Evolutionary conservation across 2,888 invertebrate genomes (phyloP).

Genomic region (Melinopterus prodromus): DNA sequence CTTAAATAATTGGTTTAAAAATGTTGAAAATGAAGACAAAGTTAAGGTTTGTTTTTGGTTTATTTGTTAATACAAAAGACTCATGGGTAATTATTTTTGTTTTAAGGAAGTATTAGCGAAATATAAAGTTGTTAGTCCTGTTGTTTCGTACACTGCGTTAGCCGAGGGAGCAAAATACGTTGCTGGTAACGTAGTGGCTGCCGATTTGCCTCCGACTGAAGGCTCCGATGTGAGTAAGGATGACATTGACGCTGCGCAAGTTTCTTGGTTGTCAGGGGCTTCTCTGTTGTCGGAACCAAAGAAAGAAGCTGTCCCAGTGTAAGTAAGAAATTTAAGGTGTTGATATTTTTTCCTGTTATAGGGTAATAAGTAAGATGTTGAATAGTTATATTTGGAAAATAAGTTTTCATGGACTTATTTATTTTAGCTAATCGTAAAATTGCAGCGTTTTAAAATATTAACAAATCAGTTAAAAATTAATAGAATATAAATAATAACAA

Average conservation of each 20-base stretch:
- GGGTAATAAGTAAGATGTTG: not conserved
- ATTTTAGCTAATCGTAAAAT: too few species aligned
- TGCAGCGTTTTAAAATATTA: too few species aligned
- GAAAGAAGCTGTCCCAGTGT: constrained; percentile 60
- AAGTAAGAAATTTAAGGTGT: constrained; percentile 50
- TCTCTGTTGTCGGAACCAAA: constrained; percentile 56
- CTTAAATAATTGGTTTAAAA: constrained; percentile 69
- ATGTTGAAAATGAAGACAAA: constrained; percentile 64
- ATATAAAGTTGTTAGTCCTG: constrained; percentile 48
- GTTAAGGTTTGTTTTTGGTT: constrained; percentile 63
- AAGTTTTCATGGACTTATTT: too few species aligned
- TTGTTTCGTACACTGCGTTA: constrained; percentile 52
- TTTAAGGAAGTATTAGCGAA: constrained; percentile 55
- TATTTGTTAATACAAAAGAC: not conserved
- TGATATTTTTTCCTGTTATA: constrained; percentile 7
- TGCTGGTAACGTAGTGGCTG: constrained; percentile 33
- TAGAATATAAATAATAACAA: not conserved
- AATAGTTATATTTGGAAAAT: too few species aligned
- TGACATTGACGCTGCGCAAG: constrained; percentile 68
- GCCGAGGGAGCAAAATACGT: constrained; percentile 52
- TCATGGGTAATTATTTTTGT: constrained; percentile 10
- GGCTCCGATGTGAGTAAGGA: constrained; percentile 63
- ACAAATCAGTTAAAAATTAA: too few species aligned
- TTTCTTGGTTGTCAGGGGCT: constrained; percentile 65
- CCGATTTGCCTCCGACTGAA: constrained; percentile 40